Evolutionary conservation across 2,113 vertebrate genomes (phyloP).

Genomic region (Apistogramma diplotaenia): DNA sequence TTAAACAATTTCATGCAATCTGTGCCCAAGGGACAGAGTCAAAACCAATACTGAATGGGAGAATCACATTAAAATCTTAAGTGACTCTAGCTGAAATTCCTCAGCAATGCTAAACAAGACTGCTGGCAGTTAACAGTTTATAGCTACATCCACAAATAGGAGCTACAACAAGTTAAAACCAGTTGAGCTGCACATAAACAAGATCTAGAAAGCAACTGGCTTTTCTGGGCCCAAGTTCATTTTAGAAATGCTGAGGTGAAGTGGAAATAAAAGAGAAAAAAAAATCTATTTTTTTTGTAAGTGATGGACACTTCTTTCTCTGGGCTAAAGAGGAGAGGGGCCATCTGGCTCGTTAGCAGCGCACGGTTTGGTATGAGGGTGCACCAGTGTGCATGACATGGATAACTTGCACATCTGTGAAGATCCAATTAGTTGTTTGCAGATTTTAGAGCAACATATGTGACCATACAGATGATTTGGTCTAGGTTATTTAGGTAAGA

Average conservation of each 20-base stretch:
- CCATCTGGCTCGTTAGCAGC: not conserved
- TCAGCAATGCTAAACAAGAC: not conserved
- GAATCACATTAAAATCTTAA: not conserved
- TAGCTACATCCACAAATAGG: not conserved
- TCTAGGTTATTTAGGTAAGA: not conserved
- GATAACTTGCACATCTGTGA: not conserved
- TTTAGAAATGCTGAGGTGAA: not conserved
- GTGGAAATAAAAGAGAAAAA: not conserved
- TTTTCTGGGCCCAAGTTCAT: not conserved
- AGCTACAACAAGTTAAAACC: not conserved
- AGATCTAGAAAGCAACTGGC: not conserved
- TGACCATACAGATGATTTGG: not conserved
- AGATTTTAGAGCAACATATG: not conserved
- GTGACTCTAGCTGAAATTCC: not conserved
- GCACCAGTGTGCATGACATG: not conserved
- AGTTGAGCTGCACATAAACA: not conserved
- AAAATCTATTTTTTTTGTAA: fast-evolving
- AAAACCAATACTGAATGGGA: not conserved
- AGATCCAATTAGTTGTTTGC: not conserved
- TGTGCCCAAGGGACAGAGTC: not conserved
- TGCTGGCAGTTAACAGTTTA: not conserved
- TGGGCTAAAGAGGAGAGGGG: not conserved
- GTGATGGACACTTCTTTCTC: not conserved
- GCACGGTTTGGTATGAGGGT: not conserved
- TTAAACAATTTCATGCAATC: not conserved